These are phyloP conservation scores for Sminthurinus aureus DNA, from an alignment of 2,888 invertebrate species.

Conservation along the genomic window DNA sequence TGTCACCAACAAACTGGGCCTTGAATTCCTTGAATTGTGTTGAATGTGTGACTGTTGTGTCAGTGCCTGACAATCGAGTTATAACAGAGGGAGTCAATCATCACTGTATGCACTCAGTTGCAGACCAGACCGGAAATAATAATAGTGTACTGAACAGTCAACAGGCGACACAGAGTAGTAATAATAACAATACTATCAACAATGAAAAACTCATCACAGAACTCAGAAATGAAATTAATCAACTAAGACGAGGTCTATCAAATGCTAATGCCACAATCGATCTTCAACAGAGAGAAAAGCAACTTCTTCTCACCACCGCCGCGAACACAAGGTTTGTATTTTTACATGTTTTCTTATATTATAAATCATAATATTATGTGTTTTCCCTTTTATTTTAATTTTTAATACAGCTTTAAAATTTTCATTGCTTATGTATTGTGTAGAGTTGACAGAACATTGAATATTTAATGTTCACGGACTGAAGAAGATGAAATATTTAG, in stretches of 20 bases:
- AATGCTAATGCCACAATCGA: constrained; percentile 54
- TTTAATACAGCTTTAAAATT: too few species aligned
- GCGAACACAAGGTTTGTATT: too few species aligned
- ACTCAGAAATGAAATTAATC: constrained; percentile 50
- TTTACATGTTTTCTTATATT: not conserved
- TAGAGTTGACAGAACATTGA: too few species aligned
- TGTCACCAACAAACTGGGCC: constrained; percentile 21
- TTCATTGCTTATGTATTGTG: too few species aligned
- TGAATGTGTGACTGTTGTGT: constrained; percentile 59
- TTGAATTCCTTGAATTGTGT: constrained; percentile 45
- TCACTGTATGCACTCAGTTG: constrained; percentile 19
- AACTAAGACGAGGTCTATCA: constrained; percentile 47
- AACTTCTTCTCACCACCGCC: constrained; percentile 26
- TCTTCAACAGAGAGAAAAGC: constrained; percentile 44
- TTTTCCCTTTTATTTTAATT: not conserved
- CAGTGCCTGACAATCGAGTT: constrained; percentile 59
- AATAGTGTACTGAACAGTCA: not conserved
- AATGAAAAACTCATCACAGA: constrained; percentile 43
- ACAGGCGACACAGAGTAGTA: not conserved
- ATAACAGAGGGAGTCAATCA: constrained; percentile 59
- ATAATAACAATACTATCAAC: not conserved
- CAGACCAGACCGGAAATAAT: not conserved
- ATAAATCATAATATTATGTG: not conserved
- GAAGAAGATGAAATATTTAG: too few species aligned
- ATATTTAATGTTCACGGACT: too few species aligned